Base-by-base conservation (phyloP, 1,140 invertebrate species). In the Fragariocoptes setiger region DNA sequence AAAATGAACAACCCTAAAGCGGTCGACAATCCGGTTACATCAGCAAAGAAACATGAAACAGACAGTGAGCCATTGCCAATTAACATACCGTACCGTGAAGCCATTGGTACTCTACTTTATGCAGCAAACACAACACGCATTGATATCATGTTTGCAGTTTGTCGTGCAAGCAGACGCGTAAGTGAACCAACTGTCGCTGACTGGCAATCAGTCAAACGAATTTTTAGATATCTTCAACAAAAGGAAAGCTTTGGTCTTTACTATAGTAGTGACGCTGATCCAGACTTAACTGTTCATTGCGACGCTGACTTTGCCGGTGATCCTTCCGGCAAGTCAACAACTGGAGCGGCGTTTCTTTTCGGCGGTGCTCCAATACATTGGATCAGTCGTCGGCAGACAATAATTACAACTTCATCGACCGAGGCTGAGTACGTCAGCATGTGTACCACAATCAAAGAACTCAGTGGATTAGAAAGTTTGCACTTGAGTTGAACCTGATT, bases 341-440 rank as follows among this genome's bases (percentile, higher is more conserved):
- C 51, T 15, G 56, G 59, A 1, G 56, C 51, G 44, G 40, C 55
- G 0, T 54, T 55, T 42, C 42, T 49, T 16, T 21, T 56, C 35
- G 48, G 42, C 37, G 44, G 57, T 38, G n/a, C 54, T 16, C 53
- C 60, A 39, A 40, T 46, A 14, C 19, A 18, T 2, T 46, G 45
- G 45, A 19, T 36, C 17, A 16, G 35, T 14, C 17, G 19, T n/a
- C 45, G 42, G 25, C 46, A 47, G 21, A 42, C 36, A 21, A 47
- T 31, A 0, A 40, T 47, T n/a, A 40, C 44, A 5, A 19, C 45
- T 13, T 45, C 19, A 1, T 39, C 36, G 12, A 47, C 25, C 12
- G 46, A 47, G 40, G 45, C 46, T 13, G 46, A 47, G 19, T 47
- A 44, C n/a, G 35, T 47, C n/a, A n/a, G n/a, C n/a, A n/a, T n/a